Evolutionary conservation across 2,888 invertebrate genomes (phyloP).

Genomic region (Drosophila pseudotalamancana): DNA sequence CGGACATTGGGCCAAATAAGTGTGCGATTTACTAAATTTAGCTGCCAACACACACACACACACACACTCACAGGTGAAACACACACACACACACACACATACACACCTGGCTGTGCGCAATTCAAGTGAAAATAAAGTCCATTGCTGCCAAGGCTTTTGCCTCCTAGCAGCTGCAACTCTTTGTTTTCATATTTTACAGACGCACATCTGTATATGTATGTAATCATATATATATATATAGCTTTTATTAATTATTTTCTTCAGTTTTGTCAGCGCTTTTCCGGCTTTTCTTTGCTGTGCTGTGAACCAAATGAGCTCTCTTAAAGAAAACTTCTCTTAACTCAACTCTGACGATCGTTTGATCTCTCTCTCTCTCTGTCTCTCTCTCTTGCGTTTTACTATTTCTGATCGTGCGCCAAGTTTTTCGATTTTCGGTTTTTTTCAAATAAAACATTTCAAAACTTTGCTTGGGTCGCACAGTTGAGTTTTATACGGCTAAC

Average conservation of each 20-base stretch:
- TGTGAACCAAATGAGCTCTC: conserved; percentile 6
- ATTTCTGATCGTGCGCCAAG: conserved; percentile 72
- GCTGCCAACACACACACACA: conserved; percentile 46
- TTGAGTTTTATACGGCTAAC: conserved; percentile 72
- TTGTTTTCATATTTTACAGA: conserved; percentile 42
- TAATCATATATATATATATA: conserved; percentile 1
- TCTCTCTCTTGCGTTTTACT: conserved; percentile 54
- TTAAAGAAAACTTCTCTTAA: conserved; percentile 21
- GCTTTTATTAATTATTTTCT: conserved; percentile 33
- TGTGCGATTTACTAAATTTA: conserved; percentile 78
- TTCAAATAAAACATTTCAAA: conserved; percentile 77
- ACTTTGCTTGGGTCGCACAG: conserved; percentile 64
- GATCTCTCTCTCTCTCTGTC: conserved; percentile 5
- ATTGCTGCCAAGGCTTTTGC: conserved; percentile 59
- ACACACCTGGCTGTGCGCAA: conserved; percentile 50
- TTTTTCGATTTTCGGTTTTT: conserved; percentile 50
- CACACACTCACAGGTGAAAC: conserved; percentile 17
- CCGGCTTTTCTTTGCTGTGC: conserved; percentile 44
- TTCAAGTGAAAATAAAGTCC: conserved; percentile 57
- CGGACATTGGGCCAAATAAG: conserved; percentile 79
- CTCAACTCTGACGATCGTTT: background rate
- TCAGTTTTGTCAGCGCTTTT: conserved; percentile 42
- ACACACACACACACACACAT: conserved; percentile 15
- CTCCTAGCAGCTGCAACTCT: conserved; percentile 37
- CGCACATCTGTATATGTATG: conserved; percentile 1